phyloP scores from a whole-genome alignment of 2,888 invertebrate species.

The Aphodius granarius region DNA sequence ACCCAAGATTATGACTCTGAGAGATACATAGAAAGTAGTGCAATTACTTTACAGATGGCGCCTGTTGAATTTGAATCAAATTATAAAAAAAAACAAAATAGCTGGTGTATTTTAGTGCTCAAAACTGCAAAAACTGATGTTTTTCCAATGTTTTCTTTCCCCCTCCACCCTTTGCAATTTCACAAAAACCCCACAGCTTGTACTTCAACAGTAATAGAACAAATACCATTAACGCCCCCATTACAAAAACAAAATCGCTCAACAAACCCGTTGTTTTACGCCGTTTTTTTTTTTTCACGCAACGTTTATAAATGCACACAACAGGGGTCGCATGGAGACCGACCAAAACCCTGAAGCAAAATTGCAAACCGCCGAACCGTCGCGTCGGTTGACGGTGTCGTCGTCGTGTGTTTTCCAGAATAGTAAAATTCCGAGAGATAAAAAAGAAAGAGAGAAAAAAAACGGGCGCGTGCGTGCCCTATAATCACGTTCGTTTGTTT shows the following conservation, averaged over 20 bases:
- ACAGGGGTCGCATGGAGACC: neutral
- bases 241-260: neutral
- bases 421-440: neutral
- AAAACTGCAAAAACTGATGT: too few species aligned
- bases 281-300: neutral
- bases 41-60: too few species aligned
- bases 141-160: neutral
- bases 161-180: neutral
- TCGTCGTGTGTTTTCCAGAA: neutral
- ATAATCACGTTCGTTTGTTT: constrained; percentile 11
- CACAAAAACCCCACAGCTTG: neutral
- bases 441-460: constrained; percentile 1
- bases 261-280: neutral
- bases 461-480: neutral
- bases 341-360: neutral
- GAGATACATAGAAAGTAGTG: too few species aligned
- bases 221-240: neutral
- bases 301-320: neutral
- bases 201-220: neutral
- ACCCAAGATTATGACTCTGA: too few species aligned
- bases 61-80: too few species aligned
- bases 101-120: too few species aligned
- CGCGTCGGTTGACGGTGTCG: too few species aligned
- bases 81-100: too few species aligned
- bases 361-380: neutral